Evolutionary conservation across 2,113 vertebrate species (phyloP).

Genomic region (Caloenas nicobarica): DNA sequence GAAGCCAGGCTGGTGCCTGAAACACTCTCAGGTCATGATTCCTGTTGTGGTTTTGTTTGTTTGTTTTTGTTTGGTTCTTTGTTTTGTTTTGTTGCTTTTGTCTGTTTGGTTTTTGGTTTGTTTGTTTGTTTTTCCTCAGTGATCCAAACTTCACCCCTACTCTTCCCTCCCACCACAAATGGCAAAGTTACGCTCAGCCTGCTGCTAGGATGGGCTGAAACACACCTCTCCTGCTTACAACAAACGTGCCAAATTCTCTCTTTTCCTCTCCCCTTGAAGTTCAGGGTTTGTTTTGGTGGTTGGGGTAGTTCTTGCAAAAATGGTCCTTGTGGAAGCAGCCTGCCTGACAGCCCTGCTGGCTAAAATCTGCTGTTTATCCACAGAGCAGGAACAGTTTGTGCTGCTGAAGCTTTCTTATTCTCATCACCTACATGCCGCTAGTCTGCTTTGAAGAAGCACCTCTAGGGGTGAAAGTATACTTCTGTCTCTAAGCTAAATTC

Average conservation of each 20-base stretch:
- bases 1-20: neutral
- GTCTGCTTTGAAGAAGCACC: constrained; percentile 46
- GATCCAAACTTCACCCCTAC: rapidly evolving
- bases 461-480: constrained; percentile 35
- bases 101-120: too few species aligned
- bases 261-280: neutral
- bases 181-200: neutral
- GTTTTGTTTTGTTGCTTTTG: neutral
- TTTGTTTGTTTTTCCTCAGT: neutral
- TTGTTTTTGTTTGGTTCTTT: too few species aligned
- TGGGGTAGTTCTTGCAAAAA: neutral
- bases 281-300: neutral
- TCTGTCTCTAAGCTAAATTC: constrained; percentile 55
- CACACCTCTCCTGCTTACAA: neutral
- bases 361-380: constrained; percentile 53
- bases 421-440: constrained; percentile 46
- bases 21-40: neutral
- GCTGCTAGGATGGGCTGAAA: neutral
- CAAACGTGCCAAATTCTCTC: neutral
- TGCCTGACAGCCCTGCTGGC: constrained; percentile 40
- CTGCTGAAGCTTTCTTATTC: constrained; percentile 27
- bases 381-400: neutral
- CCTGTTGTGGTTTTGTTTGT: neutral
- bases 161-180: neutral
- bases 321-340: neutral